These are phyloP conservation scores for Sminthopsis crassicaudata DNA, from an alignment of 2,113 vertebrate genomes.

Conservation along the genomic window DNA sequence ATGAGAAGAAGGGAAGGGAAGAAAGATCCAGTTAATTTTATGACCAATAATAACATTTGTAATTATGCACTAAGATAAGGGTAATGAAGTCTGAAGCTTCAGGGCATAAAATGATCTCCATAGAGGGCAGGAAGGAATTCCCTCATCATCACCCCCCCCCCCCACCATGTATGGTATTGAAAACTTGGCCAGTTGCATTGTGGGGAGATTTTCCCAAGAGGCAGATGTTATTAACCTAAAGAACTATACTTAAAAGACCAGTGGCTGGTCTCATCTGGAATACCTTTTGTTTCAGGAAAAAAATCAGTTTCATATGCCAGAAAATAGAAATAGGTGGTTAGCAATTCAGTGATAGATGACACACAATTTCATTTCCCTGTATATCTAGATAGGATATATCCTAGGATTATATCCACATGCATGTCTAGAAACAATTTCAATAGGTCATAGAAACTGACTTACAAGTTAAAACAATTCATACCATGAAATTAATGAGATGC, in stretches of 20 bases:
- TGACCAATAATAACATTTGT: slow-evolving; percentile 72
- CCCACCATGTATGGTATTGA: slow-evolving; percentile 53
- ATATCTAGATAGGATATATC: slow-evolving; percentile 20
- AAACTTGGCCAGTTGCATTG: slow-evolving; percentile 36
- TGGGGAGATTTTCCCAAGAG: slow-evolving; percentile 53
- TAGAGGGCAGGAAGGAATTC: slow-evolving; percentile 70
- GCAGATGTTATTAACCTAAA: slow-evolving; percentile 38
- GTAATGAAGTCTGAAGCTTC: slow-evolving; percentile 65
- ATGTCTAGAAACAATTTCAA: slow-evolving; percentile 44
- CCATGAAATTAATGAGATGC: slow-evolving; percentile 6
- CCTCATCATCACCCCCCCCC: slow-evolving; percentile 40
- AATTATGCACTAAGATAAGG: slow-evolving; percentile 66
- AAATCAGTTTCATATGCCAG: slow-evolving; percentile 49
- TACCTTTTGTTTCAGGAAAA: slow-evolving; percentile 49
- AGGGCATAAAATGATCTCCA: slow-evolving; percentile 70
- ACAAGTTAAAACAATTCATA: slow-evolving; percentile 23
- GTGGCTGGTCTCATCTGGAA: slow-evolving; percentile 66
- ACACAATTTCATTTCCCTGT: slow-evolving; percentile 61
- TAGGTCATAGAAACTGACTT: slow-evolving; percentile 44
- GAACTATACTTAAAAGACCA: slow-evolving; percentile 64
- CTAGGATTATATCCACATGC: slow-evolving; percentile 52
- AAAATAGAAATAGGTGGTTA: slow-evolving; percentile 58
- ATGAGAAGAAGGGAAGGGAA: slow-evolving; percentile 58
- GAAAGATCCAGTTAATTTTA: slow-evolving; percentile 72
- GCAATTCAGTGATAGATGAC: slow-evolving; percentile 7